Base-by-base conservation (phyloP, 2,113 vertebrate species). In the Peromyscus californicus region DNA sequence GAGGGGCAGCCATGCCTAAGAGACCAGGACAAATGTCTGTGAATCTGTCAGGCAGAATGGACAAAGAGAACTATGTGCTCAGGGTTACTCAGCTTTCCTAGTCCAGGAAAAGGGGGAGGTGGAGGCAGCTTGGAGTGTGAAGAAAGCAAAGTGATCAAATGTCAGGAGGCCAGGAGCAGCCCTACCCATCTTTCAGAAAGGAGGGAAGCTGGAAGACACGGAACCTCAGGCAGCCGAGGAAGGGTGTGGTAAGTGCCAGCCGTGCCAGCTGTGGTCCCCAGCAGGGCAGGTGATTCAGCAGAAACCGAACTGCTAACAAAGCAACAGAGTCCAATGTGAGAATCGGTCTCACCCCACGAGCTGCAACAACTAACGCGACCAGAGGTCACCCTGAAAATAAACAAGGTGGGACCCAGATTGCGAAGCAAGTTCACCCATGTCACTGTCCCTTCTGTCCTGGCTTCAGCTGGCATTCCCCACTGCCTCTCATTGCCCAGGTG, bases 1-100 rank as follows among this genome's bases (percentile, higher is more conserved):
- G 17, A 80, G 24, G n/a, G 72, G 26, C 39, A 9, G 17, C 36
- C 70, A 19, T 16, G 16, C 80, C 83, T 13, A 6, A 22, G 26
- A 59, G 11, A 42, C 1, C 16, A 5, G 59, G 70, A 39, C n/a
- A 26, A 61, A 26, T 39, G 72, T 36, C 42, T 51, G 26, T 3
- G 31, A 5, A 54, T 7, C 2, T 10, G 59, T 19, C 88, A 10
- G 69, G 51, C 51, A 67, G 83, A 59, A 61, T 0, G 9, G 33
- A 70, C 74, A 7, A 22, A 42, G 31, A 63, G 59, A 21, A n/a
- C 67, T 26, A 0, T 0, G 8, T 1, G 19, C 26, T 3, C 22
- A 22, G 26, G 39, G 29, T 48, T 31, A 2, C 29, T 24, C 26
- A 11, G 29, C 88, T 63, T 76, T 8, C 72, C 12, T 3, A 15